Evolutionary conservation across 1,140 invertebrate species (phyloP).

Genomic region (Aphis gossypii): DNA sequence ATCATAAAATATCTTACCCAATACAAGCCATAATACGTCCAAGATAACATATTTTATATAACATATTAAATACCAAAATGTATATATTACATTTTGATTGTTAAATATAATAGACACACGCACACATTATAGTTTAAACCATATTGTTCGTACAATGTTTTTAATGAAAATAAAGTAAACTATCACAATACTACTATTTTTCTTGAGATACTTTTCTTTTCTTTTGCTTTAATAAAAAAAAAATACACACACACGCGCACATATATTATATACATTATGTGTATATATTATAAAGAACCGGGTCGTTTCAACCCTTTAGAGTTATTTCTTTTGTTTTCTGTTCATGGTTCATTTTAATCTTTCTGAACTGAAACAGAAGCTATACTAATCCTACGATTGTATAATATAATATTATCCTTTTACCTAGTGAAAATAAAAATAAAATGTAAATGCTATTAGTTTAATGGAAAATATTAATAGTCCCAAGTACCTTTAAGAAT

Average conservation of each 20-base stretch:
- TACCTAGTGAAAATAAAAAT: background rate
- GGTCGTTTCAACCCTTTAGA: background rate
- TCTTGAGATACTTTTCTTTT: background rate
- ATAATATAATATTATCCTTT: background rate
- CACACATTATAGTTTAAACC: background rate
- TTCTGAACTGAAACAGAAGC: background rate
- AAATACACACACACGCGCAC: background rate
- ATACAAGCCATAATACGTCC: background rate
- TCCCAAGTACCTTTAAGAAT: background rate
- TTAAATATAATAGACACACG: background rate
- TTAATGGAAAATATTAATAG: slow-evolving; percentile 5
- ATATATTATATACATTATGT: background rate
- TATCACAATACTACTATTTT: background rate
- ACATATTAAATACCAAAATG: too few relatives aligned
- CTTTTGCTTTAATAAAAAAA: background rate
- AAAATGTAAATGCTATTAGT: slow-evolving; percentile 1
- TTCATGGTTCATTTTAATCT: background rate
- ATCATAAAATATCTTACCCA: background rate
- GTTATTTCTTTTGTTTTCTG: background rate
- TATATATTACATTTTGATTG: background rate
- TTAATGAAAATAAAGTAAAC: slow-evolving; percentile 36
- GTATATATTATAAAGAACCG: background rate
- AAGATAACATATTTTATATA: background rate
- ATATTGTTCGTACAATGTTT: slow-evolving; percentile 6
- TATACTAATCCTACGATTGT: background rate